Base-by-base conservation (phyloP, 2,888 invertebrate species). In the Plagodis dolabraria region DNA sequence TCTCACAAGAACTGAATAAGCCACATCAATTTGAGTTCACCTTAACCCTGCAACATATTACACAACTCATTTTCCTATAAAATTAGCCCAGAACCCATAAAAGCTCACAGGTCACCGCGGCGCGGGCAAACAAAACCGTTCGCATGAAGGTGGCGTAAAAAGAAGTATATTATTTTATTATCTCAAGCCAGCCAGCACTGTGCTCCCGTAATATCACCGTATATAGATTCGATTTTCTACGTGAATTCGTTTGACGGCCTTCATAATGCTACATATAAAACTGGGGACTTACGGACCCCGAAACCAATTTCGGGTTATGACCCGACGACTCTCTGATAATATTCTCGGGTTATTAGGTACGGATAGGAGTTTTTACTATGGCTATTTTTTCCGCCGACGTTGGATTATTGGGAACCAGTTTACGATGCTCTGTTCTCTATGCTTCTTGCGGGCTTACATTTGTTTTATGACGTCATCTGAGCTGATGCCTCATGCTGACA, bases 161-260 rank as follows among this genome's bases (percentile, higher is more conserved):
- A 84, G 83, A 87, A 85, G 87, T 90, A 89, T 90, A 92, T 92
- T 90, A 92, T 92, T 92, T 92, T 92, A 92, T 92, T 92, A 92
- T 92, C 92, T 86, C 75, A 72, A 87, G 79, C 79, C 88, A 89
- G 85, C 86, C 90, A 89, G 85, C 82, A 80, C 85, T 79, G 79
- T 80, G 80, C 83, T 88, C 81, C 87, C 83, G 85, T 87, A 88
- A 89, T 89, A 92, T 88, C 89, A 84, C 88, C 92, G 92, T 92
- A 93, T 93, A 93, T 92, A 93, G 93, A 93, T 93, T 93, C 93
- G 93, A 93, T 93, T 93, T 93, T 93, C 93, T 93, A 93, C 92
- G 92, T 93, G 93, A 93, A 93, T 93, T 93, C 93, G 91, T 93
- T 93, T 93, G 93, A 93, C 93, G 93, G 92, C 92, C 92, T 91